A percentile compares a stretch with the other conserved stretches of the same genome.
Conservation (phyloP, 2,797 vertebrate genomes). For the Protosalanx chinensis region DNA sequence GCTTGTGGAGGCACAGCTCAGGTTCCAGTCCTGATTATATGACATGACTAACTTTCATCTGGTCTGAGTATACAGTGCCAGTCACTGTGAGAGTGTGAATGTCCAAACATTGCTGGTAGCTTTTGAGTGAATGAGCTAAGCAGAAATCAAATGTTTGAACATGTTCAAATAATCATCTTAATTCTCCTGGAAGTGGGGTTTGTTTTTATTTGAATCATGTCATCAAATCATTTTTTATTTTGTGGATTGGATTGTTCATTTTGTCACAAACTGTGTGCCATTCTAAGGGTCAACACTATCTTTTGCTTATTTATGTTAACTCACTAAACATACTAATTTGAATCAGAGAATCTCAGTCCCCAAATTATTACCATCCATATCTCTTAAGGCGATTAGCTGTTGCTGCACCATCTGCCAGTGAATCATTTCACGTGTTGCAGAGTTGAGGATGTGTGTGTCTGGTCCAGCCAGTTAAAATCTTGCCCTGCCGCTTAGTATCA, state of each 20-base stretch:
- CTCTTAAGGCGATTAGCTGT: conserved; percentile 10
- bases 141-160: not conserved
- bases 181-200: too few species aligned
- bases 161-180: too few species aligned
- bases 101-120: not conserved
- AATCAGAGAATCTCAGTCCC: not conserved
- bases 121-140: not conserved
- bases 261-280: too few species aligned
- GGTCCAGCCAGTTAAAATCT: not conserved
- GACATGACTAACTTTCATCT: conserved; percentile 18
- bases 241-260: too few species aligned
- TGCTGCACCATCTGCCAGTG: not conserved
- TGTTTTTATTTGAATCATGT: too few species aligned
- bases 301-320: not conserved
- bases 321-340: not conserved
- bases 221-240: too few species aligned
- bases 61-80: not conserved
- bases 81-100: not conserved
- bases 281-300: not conserved
- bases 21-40: conserved; percentile 65
- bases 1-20: conserved; percentile 56
- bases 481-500: not conserved
- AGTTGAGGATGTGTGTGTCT: not conserved
- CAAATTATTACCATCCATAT: not conserved
- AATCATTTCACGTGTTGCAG: not conserved